phyloP scores from a whole-genome alignment of 1,140 invertebrate species.

The Tetranychus cinnabarinus region DNA sequence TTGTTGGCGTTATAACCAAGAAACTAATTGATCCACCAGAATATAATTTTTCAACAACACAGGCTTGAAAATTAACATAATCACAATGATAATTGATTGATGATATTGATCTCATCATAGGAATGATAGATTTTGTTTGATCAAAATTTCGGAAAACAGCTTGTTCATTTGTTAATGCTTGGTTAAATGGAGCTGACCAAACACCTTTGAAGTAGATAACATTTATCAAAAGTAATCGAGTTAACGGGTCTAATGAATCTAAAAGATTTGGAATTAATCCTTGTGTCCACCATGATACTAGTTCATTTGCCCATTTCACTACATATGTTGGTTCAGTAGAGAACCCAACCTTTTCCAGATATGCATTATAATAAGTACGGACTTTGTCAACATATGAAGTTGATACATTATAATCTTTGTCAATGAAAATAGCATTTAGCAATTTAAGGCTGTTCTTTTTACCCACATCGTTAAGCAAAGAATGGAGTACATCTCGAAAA shows the following conservation, averaged over 20 bases:
- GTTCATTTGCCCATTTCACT: conserved; percentile 18
- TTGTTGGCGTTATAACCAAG: background rate
- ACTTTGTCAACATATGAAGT: background rate
- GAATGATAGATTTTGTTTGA: background rate
- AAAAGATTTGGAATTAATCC: conserved; percentile 37
- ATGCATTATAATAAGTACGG: background rate
- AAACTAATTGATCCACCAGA: background rate
- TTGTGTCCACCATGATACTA: conserved; percentile 42
- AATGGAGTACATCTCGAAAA: background rate
- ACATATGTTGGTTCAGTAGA: background rate
- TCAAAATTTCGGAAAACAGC: background rate
- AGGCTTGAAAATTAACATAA: background rate
- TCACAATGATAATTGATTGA: background rate
- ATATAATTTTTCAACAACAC: background rate
- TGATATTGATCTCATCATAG: background rate
- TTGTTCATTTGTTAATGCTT: conserved; percentile 22
- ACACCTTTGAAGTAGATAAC: conserved; percentile 50
- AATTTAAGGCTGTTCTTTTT: background rate
- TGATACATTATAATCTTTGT: background rate
- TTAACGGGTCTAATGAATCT: conserved; percentile 23
- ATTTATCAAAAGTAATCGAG: conserved; percentile 41
- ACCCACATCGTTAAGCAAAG: background rate
- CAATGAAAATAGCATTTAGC: background rate
- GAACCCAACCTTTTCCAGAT: background rate
- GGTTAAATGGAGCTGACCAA: conserved; percentile 43